Conservation (phyloP, 2,797 vertebrate species). For the Argya squamiceps region DNA sequence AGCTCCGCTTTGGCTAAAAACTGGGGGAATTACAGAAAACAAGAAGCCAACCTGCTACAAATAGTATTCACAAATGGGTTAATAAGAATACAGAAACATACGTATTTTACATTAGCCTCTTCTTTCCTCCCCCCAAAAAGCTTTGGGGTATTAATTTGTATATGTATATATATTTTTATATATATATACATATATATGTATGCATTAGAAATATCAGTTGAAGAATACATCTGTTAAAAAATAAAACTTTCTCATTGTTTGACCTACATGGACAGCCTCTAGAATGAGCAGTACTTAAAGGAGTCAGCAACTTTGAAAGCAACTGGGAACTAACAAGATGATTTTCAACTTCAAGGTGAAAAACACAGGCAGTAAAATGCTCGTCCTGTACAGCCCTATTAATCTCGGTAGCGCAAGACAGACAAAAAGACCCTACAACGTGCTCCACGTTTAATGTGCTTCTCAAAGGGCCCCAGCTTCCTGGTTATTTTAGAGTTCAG, state of each 20-base stretch:
- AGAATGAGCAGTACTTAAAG: background rate
- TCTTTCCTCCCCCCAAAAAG: background rate
- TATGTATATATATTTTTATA: too few species aligned
- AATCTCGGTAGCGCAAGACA: background rate
- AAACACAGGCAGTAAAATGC: background rate
- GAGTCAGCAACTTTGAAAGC: background rate
- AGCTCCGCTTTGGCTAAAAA: background rate
- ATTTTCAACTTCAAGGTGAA: background rate
- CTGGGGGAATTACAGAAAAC: background rate
- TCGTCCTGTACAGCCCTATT: background rate
- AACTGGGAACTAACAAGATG: background rate
- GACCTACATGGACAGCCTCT: background rate
- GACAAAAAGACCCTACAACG: background rate
- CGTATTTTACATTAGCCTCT: background rate
- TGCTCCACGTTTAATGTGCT: background rate
- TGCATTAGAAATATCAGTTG: background rate
- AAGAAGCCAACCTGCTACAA: background rate
- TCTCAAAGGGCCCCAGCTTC: background rate
- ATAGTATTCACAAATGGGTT: background rate
- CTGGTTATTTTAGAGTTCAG: background rate
- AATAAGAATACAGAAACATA: fast-evolving
- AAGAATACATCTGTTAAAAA: background rate
- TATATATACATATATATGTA: too few species aligned
- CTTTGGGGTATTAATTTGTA: background rate
- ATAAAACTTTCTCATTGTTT: background rate